Conservation (phyloP, 2,888 invertebrate species). For the Pelosia muscerda region DNA sequence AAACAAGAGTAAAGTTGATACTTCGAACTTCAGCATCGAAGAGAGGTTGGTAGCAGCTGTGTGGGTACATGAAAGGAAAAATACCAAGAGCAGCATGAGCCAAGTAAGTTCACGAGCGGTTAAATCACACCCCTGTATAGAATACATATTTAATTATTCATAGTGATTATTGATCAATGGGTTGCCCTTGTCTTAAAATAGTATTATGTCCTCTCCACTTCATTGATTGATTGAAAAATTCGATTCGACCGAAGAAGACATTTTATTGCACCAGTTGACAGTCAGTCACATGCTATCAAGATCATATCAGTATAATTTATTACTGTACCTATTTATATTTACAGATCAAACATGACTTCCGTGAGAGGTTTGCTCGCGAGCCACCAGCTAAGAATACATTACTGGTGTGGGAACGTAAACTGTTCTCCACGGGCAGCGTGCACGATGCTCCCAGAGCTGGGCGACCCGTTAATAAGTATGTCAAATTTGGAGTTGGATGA, state of each 20-base stretch:
- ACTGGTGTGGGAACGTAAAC: slow-evolving; percentile 72
- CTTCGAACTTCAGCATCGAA: slow-evolving; percentile 71
- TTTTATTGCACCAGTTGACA: too few species aligned
- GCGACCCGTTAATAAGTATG: slow-evolving; percentile 65
- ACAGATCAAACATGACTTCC: slow-evolving; percentile 75
- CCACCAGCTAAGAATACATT: slow-evolving; percentile 74
- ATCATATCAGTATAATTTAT: neutral
- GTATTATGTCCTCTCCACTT: too few species aligned
- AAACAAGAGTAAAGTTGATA: slow-evolving; percentile 56
- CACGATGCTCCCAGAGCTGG: slow-evolving; percentile 75
- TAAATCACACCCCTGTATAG: neutral
- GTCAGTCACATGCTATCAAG: neutral
- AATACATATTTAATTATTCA: neutral
- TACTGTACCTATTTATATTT: too few species aligned
- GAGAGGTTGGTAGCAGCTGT: slow-evolving; percentile 79
- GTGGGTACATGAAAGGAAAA: slow-evolving; percentile 80
- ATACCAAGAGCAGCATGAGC: slow-evolving; percentile 63
- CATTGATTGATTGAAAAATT: too few species aligned
- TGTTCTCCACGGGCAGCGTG: slow-evolving; percentile 74
- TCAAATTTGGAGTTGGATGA: neutral
- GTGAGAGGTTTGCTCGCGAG: slow-evolving; percentile 69
- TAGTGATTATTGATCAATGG: too few species aligned
- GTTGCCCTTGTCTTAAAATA: too few species aligned
- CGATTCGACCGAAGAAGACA: too few species aligned
- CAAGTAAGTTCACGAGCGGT: slow-evolving; percentile 47